Percentiles rank a stretch among this genome's conserved stretches.
Conservation (phyloP, 2,888 invertebrate genomes). For the Dysmachus trigonus region DNA sequence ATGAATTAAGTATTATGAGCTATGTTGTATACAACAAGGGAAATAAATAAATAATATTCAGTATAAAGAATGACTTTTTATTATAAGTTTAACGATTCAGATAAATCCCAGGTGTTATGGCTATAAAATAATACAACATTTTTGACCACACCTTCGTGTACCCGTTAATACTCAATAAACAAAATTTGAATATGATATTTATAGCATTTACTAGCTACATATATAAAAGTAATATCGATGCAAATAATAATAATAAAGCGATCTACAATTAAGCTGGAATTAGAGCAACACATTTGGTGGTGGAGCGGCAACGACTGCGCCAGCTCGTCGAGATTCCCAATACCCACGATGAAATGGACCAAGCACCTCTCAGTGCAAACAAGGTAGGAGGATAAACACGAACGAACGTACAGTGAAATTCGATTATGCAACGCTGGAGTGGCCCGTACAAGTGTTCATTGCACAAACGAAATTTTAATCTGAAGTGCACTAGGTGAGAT, state of each 20-base stretch:
- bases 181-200: background rate
- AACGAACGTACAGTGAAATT: constrained; percentile 2
- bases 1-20: too few relatives aligned
- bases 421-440: constrained; percentile 21
- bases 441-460: constrained; percentile 16
- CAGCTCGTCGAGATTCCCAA: background rate
- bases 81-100: too few relatives aligned
- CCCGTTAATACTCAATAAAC: background rate
- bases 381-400: background rate
- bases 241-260: background rate
- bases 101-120: background rate
- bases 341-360: background rate
- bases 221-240: background rate
- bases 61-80: too few relatives aligned
- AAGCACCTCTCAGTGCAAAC: background rate
- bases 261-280: background rate
- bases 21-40: too few relatives aligned
- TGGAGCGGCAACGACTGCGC: background rate
- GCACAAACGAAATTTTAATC: constrained; percentile 30
- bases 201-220: background rate
- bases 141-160: background rate
- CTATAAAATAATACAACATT: background rate
- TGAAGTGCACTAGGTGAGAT: constrained; percentile 24
- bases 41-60: too few relatives aligned
- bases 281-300: background rate